Evolutionary conservation across 2,113 vertebrate genomes (phyloP), one percentile per base, ranked within the genome.

Genomic region (Chiloscyllium plagiosum): DNA sequence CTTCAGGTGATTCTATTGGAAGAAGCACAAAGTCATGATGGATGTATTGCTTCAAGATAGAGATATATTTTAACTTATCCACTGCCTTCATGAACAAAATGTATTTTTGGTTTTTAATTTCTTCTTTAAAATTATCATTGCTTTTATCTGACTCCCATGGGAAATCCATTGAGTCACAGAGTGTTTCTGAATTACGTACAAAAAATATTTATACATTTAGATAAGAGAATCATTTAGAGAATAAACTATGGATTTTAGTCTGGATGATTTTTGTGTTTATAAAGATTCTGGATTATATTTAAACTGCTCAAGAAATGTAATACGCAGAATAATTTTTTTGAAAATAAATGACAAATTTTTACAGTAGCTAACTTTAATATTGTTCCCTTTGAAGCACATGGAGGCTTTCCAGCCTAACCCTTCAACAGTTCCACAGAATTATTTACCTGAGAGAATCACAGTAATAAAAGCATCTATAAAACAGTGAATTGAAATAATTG

Each of bases 1-100:
- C 97, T 99, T 99, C 50, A 99, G 97, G 83, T 99, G 99, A 96
- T 98, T 98, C 99, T 99, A 97, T n/a, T 96, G 68, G 47, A 66
- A 47, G 19, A 76, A 78, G 15, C 20, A 94, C 47, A 95, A 0
- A 52, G 47, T n/a, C 12, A 17, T 37, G 56, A 33, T 56, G 7
- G 0, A 24, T 0, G 26, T 3, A 61, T 56, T 29, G 61, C 26
- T 89, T 29, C 4, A 83, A 42, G 37, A 37, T 47, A 37, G 80
- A 83, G 87, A 26, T 61, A 13, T 61, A 6, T 37, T 37, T 92
- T 92, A 66, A 37, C 15, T 61, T 20, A 19, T 65, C 29, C 0
- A 2, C 52, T n/a, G 5, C 50, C 52, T 61, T 61, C n/a, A 17
- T 33, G 15, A 61, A 12, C 56, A 61, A 61, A 10, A 61, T 37